Conservation (phyloP, 2,797 vertebrate genomes). For the Nyctibius grandis region DNA sequence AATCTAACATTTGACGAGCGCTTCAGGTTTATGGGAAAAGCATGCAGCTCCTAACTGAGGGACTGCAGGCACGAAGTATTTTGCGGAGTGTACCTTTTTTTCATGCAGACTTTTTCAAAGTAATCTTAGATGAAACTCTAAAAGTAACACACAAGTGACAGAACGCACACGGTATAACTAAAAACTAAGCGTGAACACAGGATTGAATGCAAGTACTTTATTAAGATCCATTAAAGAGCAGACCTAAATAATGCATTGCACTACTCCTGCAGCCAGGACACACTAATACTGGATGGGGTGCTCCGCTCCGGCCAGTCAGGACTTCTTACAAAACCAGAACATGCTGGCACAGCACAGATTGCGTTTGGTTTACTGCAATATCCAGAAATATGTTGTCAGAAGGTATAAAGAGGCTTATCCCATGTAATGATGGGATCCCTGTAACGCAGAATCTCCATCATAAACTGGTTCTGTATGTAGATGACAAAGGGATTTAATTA, state of each 20-base stretch:
- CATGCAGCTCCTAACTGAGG: neutral
- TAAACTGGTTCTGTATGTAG: neutral
- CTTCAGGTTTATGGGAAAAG: neutral
- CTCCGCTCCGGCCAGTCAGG: neutral
- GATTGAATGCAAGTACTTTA: neutral
- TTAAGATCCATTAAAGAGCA: neutral
- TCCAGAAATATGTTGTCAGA: neutral
- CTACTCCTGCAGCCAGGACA: neutral
- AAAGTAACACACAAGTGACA: neutral
- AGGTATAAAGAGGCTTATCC: neutral
- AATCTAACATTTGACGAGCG: fast-evolving
- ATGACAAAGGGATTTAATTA: neutral
- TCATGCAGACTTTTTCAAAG: neutral
- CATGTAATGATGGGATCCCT: neutral
- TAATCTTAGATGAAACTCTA: neutral
- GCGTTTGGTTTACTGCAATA: neutral
- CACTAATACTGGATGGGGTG: neutral
- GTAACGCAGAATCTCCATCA: fast-evolving
- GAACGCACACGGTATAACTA: neutral
- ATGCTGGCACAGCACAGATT: neutral
- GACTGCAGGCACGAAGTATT: neutral
- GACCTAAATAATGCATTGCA: neutral
- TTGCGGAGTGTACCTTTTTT: neutral
- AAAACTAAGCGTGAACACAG: neutral
- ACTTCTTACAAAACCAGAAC: neutral